A percentile compares a stretch with the other conserved stretches of the same genome.
These are phyloP conservation scores for Acanthaster planci DNA, from an alignment of 35 echinoderm and acorn worm genomes.

Conservation along the genomic window DNA sequence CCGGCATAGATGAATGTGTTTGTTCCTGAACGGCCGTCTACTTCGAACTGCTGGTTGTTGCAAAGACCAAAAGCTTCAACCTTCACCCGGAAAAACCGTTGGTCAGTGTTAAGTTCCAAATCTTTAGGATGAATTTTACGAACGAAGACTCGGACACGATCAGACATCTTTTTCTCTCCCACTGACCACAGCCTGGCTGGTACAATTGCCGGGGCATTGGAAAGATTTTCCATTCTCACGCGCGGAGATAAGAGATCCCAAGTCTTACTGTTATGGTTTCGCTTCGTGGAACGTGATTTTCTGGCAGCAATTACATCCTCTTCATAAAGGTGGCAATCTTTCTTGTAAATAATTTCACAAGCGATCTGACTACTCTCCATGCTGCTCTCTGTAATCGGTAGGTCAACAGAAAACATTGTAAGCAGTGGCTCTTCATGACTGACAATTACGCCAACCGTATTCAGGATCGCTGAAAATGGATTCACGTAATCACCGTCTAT, in stretches of 20 bases:
- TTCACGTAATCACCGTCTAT: slow-evolving; percentile 11
- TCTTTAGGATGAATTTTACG: not conserved
- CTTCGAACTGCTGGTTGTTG: not conserved
- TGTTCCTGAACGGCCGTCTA: not conserved
- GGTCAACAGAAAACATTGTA: slow-evolving; percentile 29
- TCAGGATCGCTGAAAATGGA: slow-evolving; percentile 36
- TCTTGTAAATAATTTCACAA: slow-evolving; percentile 1
- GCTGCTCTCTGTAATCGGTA: slow-evolving; percentile 17
- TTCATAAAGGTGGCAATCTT: not conserved
- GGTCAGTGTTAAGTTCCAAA: not conserved
- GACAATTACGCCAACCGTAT: slow-evolving; percentile 45
- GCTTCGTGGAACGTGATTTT: not conserved
- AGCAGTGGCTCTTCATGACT: slow-evolving; percentile 63
- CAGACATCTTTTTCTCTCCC: not conserved
- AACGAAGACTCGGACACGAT: not conserved
- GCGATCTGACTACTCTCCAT: slow-evolving; percentile 33
- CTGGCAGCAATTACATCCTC: slow-evolving; percentile 58
- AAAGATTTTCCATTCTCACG: not conserved
- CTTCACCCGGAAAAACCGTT: not conserved
- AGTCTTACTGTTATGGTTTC: not conserved
- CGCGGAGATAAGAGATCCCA: not conserved
- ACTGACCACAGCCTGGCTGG: not conserved
- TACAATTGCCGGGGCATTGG: too few species aligned
- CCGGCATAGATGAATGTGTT: not conserved
- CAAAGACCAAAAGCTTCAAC: not conserved